Conservation (phyloP, 2,797 vertebrate genomes). For the Sebastes nivosus region DNA sequence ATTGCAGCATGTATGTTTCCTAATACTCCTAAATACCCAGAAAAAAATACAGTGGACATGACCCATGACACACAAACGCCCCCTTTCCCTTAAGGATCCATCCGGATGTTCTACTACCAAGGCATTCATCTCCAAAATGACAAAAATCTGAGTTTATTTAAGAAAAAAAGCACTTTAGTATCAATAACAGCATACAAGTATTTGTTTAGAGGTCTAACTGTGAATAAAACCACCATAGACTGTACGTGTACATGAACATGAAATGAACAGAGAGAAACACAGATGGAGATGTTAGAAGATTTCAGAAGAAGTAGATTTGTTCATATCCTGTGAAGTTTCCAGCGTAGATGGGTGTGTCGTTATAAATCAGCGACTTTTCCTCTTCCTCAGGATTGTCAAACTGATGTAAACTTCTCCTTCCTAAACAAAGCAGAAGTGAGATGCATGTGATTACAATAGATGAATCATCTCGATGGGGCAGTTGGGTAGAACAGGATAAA, state of each 20-base stretch:
- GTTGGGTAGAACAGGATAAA: neutral
- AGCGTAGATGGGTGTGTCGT: constrained; percentile 73
- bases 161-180: neutral
- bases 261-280: neutral
- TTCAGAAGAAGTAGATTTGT: constrained; percentile 86
- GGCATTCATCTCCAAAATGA: neutral
- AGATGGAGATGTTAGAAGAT: neutral
- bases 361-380: constrained; percentile 80
- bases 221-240: neutral
- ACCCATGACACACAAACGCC: too few species aligned
- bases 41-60: neutral
- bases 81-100: neutral
- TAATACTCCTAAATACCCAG: neutral
- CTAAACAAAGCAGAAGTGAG: constrained; percentile 66
- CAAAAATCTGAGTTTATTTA: neutral
- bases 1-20: neutral
- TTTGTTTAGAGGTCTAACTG: neutral
- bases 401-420: constrained; percentile 81
- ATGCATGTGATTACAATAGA: constrained; percentile 11
- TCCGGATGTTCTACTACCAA: neutral
- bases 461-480: neutral
- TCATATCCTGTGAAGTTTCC: constrained; percentile 82
- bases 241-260: neutral
- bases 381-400: constrained; percentile 78
- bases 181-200: neutral